phyloP scores from a whole-genome alignment of 1,140 invertebrate species.

The Drosophila eugracilis region DNA sequence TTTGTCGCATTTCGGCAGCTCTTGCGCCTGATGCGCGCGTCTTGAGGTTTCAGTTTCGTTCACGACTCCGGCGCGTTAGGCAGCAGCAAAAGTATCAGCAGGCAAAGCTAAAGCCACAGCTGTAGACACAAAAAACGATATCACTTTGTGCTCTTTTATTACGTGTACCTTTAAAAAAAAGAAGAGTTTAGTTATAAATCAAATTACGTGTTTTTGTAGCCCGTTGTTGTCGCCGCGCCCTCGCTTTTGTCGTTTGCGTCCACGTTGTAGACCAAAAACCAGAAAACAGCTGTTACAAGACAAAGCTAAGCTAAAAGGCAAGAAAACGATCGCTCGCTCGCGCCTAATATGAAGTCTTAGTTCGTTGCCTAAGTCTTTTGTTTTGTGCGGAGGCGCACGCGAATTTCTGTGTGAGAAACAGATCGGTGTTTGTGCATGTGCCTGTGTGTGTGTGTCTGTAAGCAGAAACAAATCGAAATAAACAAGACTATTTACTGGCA shows the following conservation, averaged over 20 bases:
- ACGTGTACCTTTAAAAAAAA: slow-evolving; percentile 39
- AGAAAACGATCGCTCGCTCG: slow-evolving; percentile 25
- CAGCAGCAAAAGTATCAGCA: slow-evolving; percentile 50
- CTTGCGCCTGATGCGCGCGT: slow-evolving; percentile 45
- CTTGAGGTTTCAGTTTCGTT: slow-evolving; percentile 74
- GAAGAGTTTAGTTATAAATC: slow-evolving; percentile 54
- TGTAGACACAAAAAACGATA: slow-evolving; percentile 17
- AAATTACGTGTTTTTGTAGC: slow-evolving; percentile 62
- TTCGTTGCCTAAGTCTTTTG: slow-evolving; percentile 79
- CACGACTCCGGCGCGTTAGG: slow-evolving; percentile 65
- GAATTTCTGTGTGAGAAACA: slow-evolving; percentile 58
- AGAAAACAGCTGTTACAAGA: slow-evolving; percentile 43
- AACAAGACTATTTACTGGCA: slow-evolving; percentile 67
- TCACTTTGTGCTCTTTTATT: slow-evolving; percentile 48
- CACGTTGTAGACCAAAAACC: slow-evolving; percentile 32
- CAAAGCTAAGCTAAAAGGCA: slow-evolving; percentile 6
- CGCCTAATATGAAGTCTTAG: slow-evolving; percentile 55
- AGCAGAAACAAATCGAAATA: slow-evolving; percentile 45
- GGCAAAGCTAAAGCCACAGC: slow-evolving; percentile 20
- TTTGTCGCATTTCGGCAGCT: slow-evolving; percentile 57
- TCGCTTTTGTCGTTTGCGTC: slow-evolving; percentile 21
- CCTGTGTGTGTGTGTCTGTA: too few relatives aligned
- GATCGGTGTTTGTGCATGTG: slow-evolving; percentile 30
- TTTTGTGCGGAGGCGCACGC: slow-evolving; percentile 56
- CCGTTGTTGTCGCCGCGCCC: slow-evolving; percentile 20